Conservation (phyloP, 2,888 invertebrate species). For the Amiota minor region DNA sequence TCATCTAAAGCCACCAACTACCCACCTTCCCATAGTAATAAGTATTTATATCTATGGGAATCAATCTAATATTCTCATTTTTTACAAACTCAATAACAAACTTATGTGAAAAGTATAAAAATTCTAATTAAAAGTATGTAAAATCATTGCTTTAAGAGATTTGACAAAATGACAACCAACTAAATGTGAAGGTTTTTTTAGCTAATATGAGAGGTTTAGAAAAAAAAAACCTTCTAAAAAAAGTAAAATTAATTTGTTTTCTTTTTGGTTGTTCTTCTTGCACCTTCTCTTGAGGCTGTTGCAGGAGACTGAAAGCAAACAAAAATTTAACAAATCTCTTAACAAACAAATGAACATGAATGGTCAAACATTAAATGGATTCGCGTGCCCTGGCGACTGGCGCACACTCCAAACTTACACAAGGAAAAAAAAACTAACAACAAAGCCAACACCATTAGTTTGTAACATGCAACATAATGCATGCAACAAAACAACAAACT, state of each 20-base stretch:
- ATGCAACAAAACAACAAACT: conserved; percentile 8
- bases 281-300: conserved; percentile 12
- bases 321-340: conserved; percentile 33
- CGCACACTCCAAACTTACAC: conserved; percentile 2
- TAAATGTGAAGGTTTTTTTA: too few species aligned
- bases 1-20: too few species aligned
- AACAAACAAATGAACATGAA: conserved; percentile 39
- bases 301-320: too few species aligned
- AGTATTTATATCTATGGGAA: too few species aligned
- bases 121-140: too few species aligned
- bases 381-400: conserved; percentile 44
- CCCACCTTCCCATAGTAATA: too few species aligned
- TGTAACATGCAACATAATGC: conserved; percentile 26
- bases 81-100: too few species aligned
- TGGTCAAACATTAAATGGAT: conserved; percentile 59
- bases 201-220: background rate
- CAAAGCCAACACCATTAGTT: conserved; percentile 7
- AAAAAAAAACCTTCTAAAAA: background rate
- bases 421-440: conserved; percentile 27
- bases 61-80: too few species aligned
- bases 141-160: too few species aligned
- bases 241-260: background rate
- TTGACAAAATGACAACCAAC: too few species aligned
- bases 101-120: too few species aligned
- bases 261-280: background rate